A percentile compares a stretch with the other conserved stretches of the same genome.
phyloP scores from a whole-genome alignment of 2,113 vertebrate genomes.

The Stegostoma tigrinum region DNA sequence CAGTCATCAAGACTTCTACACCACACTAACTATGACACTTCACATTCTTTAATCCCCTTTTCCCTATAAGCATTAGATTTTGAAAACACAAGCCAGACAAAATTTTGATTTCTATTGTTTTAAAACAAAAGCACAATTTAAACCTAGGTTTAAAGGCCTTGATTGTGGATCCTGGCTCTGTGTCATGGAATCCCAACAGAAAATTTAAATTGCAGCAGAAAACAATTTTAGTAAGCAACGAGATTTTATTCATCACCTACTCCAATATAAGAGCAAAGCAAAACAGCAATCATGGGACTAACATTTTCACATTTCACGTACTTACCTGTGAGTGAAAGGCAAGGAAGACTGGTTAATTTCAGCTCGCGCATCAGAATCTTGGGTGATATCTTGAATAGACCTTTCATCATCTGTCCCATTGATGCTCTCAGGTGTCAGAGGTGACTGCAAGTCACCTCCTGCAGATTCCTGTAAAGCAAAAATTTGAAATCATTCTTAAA shows the following conservation, averaged over 20 bases:
- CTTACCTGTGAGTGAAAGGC: slow-evolving; percentile 85
- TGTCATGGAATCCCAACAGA: not conserved
- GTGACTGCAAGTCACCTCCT: slow-evolving; percentile 79
- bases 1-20: not conserved
- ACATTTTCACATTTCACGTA: not conserved
- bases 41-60: not conserved
- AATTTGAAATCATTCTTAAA: not conserved
- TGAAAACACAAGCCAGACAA: not conserved
- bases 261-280: not conserved
- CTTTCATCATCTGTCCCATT: slow-evolving; percentile 88
- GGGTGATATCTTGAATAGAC: slow-evolving; percentile 61
- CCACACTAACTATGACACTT: not conserved
- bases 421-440: slow-evolving; percentile 81
- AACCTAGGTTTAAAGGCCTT: too few species aligned
- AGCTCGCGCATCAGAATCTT: slow-evolving; percentile 69
- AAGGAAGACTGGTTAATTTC: slow-evolving; percentile 84
- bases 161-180: not conserved
- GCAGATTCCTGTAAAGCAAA: slow-evolving; percentile 71
- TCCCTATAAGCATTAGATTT: not conserved
- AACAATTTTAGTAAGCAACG: not conserved
- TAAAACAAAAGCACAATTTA: not conserved
- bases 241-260: not conserved
- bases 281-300: slow-evolving; percentile 34
- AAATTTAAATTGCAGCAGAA: not conserved
- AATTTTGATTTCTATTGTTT: too few species aligned